Evolutionary conservation across 2,113 vertebrate genomes (phyloP).

Genomic region (Caretta caretta): DNA sequence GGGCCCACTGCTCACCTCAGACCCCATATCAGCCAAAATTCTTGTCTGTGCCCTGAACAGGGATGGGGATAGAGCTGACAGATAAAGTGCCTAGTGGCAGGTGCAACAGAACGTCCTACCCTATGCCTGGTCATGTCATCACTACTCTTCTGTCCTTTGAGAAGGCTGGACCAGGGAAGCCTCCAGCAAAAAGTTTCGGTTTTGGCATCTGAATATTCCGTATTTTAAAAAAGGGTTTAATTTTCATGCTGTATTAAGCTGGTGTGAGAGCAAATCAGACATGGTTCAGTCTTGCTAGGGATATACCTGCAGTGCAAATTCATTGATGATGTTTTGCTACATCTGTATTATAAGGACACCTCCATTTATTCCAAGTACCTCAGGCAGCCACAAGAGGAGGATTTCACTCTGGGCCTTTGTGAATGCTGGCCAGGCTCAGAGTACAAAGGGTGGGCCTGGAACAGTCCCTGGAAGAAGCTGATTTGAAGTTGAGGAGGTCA

Average conservation of each 20-base stretch:
- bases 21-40: background rate
- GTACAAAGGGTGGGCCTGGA: slow-evolving; percentile 17
- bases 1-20: background rate
- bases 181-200: background rate
- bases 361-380: background rate
- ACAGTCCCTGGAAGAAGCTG: background rate
- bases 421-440: background rate
- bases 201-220: background rate
- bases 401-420: background rate
- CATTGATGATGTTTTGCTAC: background rate
- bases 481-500: slow-evolving; percentile 16
- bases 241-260: background rate
- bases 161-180: background rate
- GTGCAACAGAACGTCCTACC: background rate
- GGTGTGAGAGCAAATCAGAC: slow-evolving; percentile 3
- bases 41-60: background rate
- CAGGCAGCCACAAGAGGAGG: background rate
- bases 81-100: background rate
- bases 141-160: background rate
- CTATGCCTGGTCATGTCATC: background rate
- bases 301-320: slow-evolving; percentile 13
- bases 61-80: background rate
- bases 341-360: background rate
- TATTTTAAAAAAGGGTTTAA: background rate
- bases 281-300: background rate